phyloP scores from a whole-genome alignment of 2,797 vertebrate species.

The Acrossocheilus wenchowensis region DNA sequence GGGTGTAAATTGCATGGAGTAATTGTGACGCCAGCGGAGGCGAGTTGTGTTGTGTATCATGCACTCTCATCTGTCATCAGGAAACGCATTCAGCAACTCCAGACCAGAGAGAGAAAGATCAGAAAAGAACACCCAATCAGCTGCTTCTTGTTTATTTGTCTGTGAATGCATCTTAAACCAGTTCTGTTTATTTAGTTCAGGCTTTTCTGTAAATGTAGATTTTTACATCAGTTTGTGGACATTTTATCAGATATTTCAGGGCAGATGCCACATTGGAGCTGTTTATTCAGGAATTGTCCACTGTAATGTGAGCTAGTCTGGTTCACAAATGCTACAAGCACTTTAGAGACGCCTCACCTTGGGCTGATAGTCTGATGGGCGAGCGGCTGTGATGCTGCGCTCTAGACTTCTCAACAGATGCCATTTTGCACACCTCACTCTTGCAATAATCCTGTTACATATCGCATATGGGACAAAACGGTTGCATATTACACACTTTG shows the following conservation, averaged over 20 bases:
- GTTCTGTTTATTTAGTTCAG: slow-evolving; percentile 3
- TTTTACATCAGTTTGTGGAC: neutral
- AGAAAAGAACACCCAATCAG: neutral
- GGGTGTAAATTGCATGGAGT: neutral
- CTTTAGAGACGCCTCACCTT: slow-evolving; percentile 52
- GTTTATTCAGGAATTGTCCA: slow-evolving; percentile 20
- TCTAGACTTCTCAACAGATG: slow-evolving; percentile 28
- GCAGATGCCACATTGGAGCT: slow-evolving; percentile 8
- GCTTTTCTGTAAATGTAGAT: neutral
- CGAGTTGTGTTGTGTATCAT: neutral
- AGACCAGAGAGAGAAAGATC: slow-evolving; percentile 8
- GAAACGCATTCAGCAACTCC: neutral
- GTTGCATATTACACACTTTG: slow-evolving; percentile 33
- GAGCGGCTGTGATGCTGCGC: neutral
- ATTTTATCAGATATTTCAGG: slow-evolving; percentile 15
- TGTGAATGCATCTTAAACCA: slow-evolving; percentile 17
- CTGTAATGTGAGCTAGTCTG: slow-evolving; percentile 33
- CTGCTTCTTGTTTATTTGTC: neutral
- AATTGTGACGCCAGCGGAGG: neutral
- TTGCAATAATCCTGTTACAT: slow-evolving; percentile 27
- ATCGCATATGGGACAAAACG: slow-evolving; percentile 22
- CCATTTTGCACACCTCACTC: slow-evolving; percentile 43
- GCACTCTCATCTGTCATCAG: neutral
- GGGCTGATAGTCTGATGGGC: neutral
- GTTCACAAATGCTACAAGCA: slow-evolving; percentile 54